Percentiles rank a stretch among this genome's conserved stretches.
These are phyloP conservation scores for Ophraella communa DNA, from an alignment of 2,888 invertebrate species.

Conservation along the genomic window DNA sequence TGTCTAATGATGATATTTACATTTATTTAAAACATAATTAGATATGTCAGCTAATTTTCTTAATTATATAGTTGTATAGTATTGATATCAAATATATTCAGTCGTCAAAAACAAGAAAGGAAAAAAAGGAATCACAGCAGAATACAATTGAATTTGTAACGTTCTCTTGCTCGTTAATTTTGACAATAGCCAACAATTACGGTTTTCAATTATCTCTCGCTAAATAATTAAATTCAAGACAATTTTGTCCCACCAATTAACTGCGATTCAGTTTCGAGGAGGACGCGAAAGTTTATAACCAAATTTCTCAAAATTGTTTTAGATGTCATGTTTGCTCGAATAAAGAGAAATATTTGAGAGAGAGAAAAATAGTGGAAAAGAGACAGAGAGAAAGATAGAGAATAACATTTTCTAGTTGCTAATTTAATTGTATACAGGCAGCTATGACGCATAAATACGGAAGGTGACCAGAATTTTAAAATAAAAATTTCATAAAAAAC, in stretches of 20 bases:
- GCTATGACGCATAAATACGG: neutral
- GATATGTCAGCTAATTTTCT: too few species aligned
- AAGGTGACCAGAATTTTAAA: neutral
- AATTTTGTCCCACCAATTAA: conserved; percentile 22
- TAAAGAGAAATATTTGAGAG: neutral
- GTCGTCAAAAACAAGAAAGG: conserved; percentile 6
- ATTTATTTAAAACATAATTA: too few species aligned
- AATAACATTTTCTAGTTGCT: neutral
- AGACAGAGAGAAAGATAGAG: neutral
- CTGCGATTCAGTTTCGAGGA: conserved; percentile 13
- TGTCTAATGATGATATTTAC: too few species aligned
- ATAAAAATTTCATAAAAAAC: neutral
- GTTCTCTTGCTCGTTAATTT: conserved; percentile 37
- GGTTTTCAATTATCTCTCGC: conserved; percentile 41
- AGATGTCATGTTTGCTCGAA: conserved; percentile 12
- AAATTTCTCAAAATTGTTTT: conserved; percentile 17
- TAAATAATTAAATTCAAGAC: conserved; percentile 38
- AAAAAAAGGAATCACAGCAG: conserved; percentile 1
- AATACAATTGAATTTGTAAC: conserved; percentile 27
- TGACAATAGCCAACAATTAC: conserved; percentile 40
- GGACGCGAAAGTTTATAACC: conserved; percentile 19
- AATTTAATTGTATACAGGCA: neutral
- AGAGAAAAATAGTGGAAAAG: neutral
- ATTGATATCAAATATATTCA: too few species aligned
- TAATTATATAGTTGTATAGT: too few species aligned